phyloP scores from a whole-genome alignment of 2,797 vertebrate genomes.

The Coilia nasus region DNA sequence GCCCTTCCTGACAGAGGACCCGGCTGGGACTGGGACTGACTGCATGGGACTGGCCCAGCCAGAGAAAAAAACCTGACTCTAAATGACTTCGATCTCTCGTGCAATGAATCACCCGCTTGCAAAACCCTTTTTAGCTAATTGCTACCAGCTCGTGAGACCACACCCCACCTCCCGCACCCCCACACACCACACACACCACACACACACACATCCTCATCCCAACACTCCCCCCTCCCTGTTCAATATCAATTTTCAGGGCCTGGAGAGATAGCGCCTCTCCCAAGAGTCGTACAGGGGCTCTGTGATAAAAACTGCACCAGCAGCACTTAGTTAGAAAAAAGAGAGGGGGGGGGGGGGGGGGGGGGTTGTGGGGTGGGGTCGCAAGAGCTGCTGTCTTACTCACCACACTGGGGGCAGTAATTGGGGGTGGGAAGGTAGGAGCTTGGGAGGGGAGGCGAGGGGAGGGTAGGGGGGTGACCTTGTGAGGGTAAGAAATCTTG shows the following conservation, averaged over 20 bases:
- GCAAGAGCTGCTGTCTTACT: conserved; percentile 45
- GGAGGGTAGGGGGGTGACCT: not conserved
- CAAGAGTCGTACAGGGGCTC: conserved; percentile 85
- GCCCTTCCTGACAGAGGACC: conserved; percentile 58
- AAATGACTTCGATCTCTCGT: conserved; percentile 91
- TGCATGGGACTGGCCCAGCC: too few species aligned
- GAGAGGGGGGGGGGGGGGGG: conserved; percentile 64
- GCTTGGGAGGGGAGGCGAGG: too few species aligned
- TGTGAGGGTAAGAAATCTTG: conserved; percentile 17
- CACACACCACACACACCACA: too few species aligned
- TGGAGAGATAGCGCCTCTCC: conserved; percentile 89
- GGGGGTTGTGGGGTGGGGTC: not conserved
- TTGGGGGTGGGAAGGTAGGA: conserved; percentile 66
- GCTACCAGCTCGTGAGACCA: conserved; percentile 95
- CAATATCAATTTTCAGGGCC: conserved; percentile 99
- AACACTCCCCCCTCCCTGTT: conserved; percentile 83
- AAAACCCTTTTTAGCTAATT: conserved; percentile 99
- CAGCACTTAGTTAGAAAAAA: conserved; percentile 84
- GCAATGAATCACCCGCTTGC: conserved; percentile 95
- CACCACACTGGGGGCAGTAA: conserved; percentile 78
- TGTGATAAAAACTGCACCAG: conserved; percentile 87
- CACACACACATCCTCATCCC: conserved; percentile 66
- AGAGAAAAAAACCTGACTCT: conserved; percentile 74
- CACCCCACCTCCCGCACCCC: conserved; percentile 72
- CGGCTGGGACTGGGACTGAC: conserved; percentile 46